These are phyloP conservation scores for Leucozona laternaria DNA, from an alignment of 2,888 invertebrate genomes.

Conservation along the genomic window DNA sequence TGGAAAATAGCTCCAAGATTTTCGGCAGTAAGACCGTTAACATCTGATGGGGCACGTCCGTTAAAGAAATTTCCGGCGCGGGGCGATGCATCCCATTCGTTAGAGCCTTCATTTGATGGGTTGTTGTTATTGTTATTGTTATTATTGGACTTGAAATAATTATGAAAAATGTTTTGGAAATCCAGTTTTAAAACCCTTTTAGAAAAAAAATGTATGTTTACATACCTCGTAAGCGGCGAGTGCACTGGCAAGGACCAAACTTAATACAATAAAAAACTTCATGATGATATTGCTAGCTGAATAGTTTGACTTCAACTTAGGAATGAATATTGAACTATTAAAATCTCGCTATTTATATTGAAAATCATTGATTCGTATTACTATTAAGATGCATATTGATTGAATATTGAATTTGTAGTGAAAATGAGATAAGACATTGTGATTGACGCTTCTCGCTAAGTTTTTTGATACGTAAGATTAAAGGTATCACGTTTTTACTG, in stretches of 20 bases:
- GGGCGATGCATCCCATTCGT: slow-evolving; percentile 2
- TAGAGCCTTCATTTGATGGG: slow-evolving; percentile 1
- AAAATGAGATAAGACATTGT: not conserved
- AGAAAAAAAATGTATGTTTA: not conserved
- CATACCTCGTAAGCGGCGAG: slow-evolving; percentile 20
- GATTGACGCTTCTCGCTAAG: not conserved
- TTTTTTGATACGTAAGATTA: not conserved
- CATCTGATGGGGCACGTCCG: not conserved
- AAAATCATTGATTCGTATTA: not conserved
- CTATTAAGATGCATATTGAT: not conserved
- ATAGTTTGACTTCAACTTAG: not conserved
- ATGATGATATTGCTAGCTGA: not conserved
- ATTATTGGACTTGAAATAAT: not conserved
- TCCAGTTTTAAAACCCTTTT: not conserved
- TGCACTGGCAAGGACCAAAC: slow-evolving; percentile 24
- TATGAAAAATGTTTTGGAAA: not conserved
- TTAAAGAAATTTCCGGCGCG: not conserved
- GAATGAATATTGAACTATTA: slow-evolving; percentile 19
- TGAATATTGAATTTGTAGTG: not conserved
- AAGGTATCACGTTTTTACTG: not conserved
- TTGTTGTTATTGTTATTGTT: not conserved
- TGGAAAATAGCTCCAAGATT: slow-evolving; percentile 29
- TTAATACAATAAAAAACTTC: slow-evolving; percentile 17
- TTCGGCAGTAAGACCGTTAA: slow-evolving; percentile 29
- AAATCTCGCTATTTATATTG: slow-evolving; percentile 19